Evolutionary conservation across 2,797 vertebrate genomes (phyloP), one percentile per base, ranked within the genome.

Genomic region (Xenentodon cancila): DNA sequence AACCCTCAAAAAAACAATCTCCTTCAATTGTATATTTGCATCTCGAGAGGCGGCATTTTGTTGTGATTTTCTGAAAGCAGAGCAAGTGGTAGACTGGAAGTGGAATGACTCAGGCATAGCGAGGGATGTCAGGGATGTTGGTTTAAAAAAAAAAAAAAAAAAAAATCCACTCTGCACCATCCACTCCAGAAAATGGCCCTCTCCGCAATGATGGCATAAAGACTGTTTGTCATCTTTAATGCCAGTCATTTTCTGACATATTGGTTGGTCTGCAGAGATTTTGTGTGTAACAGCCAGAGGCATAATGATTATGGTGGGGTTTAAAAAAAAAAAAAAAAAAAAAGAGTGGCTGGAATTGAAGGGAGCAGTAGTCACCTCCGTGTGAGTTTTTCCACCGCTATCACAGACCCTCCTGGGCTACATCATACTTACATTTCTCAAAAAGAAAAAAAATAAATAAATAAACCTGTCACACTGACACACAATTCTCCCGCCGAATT

Each of bases 181-280:
- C 73, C 75, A 30, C 72, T 84, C 59, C 49, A 82, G 76, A 81
- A 88, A 86, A 85, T 81, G 59, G 44, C 62, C 68, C 68, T 78
- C 59, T 73, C 65, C 76, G 58, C 68, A 57, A 60, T 64, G 79
- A 80, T 63, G 77, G 70, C 62, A 46, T 63, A 73, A 85, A 70
- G 55, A 80, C 74, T 30, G 69, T 61, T 65, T 82, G 84, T 84
- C 84, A 87, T 78, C 75, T 86, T 85, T 85, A 87, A 86, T 87
- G 82, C 53, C 77, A 64, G 81, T 82, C 81, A 84, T 84, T 88
- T 86, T 56, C 79, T 73, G 83, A 73, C 83, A 71, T 53, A 57
- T 64, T 59, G 77, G 74, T 70, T 13, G 7, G 64, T 63, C 68
- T 32, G 19, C 59, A 42, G 78, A 61, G 82, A 79, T 69, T 74